A percentile compares a stretch with the other conserved stretches of the same genome.
These are phyloP conservation scores for Panagrolaimus sp. DNA, from an alignment of 1,140 invertebrate species.

Conservation along the genomic window DNA sequence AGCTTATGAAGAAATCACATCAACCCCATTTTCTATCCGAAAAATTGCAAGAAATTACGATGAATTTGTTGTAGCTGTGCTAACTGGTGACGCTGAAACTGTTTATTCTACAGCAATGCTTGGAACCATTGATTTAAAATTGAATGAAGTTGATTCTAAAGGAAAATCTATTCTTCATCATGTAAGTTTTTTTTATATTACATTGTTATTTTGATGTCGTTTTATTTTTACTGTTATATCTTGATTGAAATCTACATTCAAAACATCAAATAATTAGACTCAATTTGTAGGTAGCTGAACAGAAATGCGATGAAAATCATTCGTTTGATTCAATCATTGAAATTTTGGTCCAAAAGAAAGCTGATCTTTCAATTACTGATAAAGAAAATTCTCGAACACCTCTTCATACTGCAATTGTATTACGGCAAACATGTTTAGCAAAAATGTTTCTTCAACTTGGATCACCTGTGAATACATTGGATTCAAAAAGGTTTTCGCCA, in stretches of 20 bases:
- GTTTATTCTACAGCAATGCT: too few relatives aligned
- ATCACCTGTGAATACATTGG: not conserved
- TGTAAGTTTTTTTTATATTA: not conserved
- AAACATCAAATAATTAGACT: too few relatives aligned
- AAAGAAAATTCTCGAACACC: not conserved
- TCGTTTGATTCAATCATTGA: not conserved
- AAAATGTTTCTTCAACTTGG: not conserved
- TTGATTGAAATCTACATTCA: too few relatives aligned
- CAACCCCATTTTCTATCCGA: too few relatives aligned
- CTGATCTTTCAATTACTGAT: not conserved
- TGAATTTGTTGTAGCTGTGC: too few relatives aligned
- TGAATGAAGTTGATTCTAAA: not conserved
- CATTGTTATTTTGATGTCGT: not conserved
- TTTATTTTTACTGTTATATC: not conserved
- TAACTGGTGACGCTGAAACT: too few relatives aligned
- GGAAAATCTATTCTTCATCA: constrained; percentile 4
- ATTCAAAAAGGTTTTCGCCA: not conserved
- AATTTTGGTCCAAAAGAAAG: not conserved
- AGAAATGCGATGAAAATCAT: not conserved
- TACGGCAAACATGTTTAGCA: not conserved
- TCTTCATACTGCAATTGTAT: not conserved
- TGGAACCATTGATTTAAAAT: not conserved
- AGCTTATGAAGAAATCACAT: too few relatives aligned
- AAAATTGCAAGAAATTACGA: too few relatives aligned
- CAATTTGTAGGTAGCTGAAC: not conserved